Evolutionary conservation across 1,140 invertebrate species (phyloP).

Genomic region (Lepidostoma basale): DNA sequence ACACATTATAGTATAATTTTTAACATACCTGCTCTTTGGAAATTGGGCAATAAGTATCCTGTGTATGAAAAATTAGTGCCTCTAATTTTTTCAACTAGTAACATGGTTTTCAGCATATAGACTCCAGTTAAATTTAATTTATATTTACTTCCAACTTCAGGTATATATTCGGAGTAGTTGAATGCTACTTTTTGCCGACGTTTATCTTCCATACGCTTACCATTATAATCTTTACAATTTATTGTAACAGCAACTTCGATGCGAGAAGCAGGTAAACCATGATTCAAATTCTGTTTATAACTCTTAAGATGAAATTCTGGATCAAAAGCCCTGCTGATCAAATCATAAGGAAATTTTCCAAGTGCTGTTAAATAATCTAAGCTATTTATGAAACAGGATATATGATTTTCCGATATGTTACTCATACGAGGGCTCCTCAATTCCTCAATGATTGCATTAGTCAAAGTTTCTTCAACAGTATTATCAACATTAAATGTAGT

Average conservation of each 20-base stretch:
- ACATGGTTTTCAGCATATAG: not conserved
- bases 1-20: no score
- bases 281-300: not conserved
- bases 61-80: not conserved
- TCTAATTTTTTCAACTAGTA: constrained; percentile 7
- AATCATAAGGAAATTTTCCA: not conserved
- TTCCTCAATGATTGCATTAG: not conserved
- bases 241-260: not conserved
- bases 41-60: not conserved
- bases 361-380: not conserved
- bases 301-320: not conserved
- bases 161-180: not conserved
- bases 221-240: not conserved
- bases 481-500: not conserved
- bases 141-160: constrained; percentile 7
- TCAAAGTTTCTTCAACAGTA: not conserved
- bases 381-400: not conserved
- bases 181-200: not conserved
- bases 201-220: not conserved
- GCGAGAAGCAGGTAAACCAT: not conserved
- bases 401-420: not conserved
- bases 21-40: constrained; percentile 14
- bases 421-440: not conserved
- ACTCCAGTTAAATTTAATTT: not conserved
- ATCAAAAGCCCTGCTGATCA: not conserved